A percentile compares a stretch with the other conserved stretches of the same genome.
Conservation (phyloP, 2,797 vertebrate genomes). For the Manis javanica region DNA sequence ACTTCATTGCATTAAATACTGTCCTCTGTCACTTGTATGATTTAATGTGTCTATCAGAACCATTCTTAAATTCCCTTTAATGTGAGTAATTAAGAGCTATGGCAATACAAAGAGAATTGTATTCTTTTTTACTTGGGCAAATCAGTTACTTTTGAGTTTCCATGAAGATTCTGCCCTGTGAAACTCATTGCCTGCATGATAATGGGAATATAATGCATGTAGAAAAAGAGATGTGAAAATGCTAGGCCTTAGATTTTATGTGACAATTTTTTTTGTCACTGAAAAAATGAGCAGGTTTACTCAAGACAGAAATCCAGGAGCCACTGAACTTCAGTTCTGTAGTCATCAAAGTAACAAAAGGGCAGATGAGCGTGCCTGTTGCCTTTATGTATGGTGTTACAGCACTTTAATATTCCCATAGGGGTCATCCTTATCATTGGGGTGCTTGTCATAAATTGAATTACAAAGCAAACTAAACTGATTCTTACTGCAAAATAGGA, state of each 20-base stretch:
- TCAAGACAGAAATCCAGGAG: neutral
- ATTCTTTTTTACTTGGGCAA: conserved; percentile 28
- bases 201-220: neutral
- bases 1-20: neutral
- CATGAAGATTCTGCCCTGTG: neutral
- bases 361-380: neutral
- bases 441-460: neutral
- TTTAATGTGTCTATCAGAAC: neutral
- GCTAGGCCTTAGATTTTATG: neutral
- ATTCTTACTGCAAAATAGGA: neutral
- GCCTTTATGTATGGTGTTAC: neutral
- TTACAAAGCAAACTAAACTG: neutral
- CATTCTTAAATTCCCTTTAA: conserved; percentile 10
- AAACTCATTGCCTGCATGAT: neutral
- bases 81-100: neutral
- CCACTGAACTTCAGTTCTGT: neutral
- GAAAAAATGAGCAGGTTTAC: conserved; percentile 6
- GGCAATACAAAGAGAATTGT: neutral
- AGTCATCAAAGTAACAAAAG: neutral
- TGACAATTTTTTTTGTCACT: neutral
- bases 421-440: neutral
- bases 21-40: conserved; percentile 13
- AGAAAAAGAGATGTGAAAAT: conserved; percentile 14
- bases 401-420: neutral
- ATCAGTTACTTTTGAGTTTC: conserved; percentile 11